Base-by-base conservation (phyloP, 2,888 invertebrate genomes). In the Sinotaia quadrata region DNA sequence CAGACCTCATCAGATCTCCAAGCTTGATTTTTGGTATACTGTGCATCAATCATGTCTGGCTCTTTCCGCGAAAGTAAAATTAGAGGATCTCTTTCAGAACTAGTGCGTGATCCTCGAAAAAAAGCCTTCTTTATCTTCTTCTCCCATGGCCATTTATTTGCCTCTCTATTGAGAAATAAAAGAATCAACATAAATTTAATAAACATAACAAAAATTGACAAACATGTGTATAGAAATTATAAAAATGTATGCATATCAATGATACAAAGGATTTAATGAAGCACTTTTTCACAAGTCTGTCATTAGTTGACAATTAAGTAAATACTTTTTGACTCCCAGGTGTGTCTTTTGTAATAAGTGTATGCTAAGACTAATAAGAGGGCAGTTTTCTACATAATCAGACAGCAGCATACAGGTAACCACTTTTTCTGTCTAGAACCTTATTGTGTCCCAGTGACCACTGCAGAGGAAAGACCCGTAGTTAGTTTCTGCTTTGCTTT, bases 1-100 rank as follows among this genome's bases (percentile, higher is more conserved):
- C 77, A 41, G 63, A 85, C 95, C 81, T 91, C 92, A 75, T 94
- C 93, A 5, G 97, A 97, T 89, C 95, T 97, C 97, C 97, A 98
- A 0, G 97, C 98, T 90, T 98, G 98, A 89, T 98, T 98, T 89
- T 97, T 98, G 0, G 98, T 98, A 86, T 97, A 98, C 76, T 93
- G 92, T 0, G 98, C 98, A 90, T 98, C 95, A 0, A 94, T 93
- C 27, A 98, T 88, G 2, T 94, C 90, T 0, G 95, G 93, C 41
- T 85, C 75, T 34, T 78, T 77, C 54, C 90, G 75, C 4, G 90
- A 90, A n/a, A 98, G 89, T 61, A 95, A 88, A 74, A 98, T 90
- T 36, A 98, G 89, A 33, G 94, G 91, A 89, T 98, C 98, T 73
- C 98, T 91, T 88, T 97, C 96, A 34, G 92, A 91, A 82, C 94